Conservation (phyloP, 2,113 vertebrate species). For the Oxyura jamaicensis region DNA sequence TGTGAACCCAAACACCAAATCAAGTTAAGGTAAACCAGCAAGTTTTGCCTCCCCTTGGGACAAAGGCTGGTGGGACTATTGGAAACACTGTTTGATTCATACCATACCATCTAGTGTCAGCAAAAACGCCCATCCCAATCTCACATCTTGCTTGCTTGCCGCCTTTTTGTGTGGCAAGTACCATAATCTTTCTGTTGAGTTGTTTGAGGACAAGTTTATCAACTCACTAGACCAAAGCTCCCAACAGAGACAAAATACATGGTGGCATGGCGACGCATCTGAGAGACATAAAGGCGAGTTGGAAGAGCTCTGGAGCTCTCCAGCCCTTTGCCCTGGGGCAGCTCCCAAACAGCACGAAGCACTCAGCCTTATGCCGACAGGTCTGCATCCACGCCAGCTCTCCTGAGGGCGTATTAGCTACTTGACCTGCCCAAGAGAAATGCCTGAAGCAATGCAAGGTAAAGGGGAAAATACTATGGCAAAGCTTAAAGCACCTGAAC, state of each 20-base stretch:
- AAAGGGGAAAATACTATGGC: background rate
- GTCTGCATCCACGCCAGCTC: background rate
- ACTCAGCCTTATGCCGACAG: background rate
- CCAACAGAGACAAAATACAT: background rate
- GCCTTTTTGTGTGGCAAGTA: background rate
- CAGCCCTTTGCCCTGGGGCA: background rate
- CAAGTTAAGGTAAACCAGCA: background rate
- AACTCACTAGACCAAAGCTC: background rate
- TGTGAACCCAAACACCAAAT: background rate
- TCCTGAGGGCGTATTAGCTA: background rate
- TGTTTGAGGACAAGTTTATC: background rate
- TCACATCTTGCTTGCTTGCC: background rate
- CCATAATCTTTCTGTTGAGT: fast-evolving
- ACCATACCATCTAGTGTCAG: background rate
- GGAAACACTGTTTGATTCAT: background rate
- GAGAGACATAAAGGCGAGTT: background rate
- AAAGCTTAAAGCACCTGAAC: background rate
- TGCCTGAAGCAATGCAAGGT: background rate
- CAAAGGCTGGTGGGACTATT: background rate
- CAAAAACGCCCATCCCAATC: background rate
- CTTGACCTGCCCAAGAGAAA: background rate
- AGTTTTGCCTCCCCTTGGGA: background rate
- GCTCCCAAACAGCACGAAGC: background rate
- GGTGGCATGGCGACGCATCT: background rate
- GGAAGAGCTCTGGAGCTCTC: background rate